Evolutionary conservation across 2,888 invertebrate species (phyloP).

Genomic region (Lamellibrachia satsuma): DNA sequence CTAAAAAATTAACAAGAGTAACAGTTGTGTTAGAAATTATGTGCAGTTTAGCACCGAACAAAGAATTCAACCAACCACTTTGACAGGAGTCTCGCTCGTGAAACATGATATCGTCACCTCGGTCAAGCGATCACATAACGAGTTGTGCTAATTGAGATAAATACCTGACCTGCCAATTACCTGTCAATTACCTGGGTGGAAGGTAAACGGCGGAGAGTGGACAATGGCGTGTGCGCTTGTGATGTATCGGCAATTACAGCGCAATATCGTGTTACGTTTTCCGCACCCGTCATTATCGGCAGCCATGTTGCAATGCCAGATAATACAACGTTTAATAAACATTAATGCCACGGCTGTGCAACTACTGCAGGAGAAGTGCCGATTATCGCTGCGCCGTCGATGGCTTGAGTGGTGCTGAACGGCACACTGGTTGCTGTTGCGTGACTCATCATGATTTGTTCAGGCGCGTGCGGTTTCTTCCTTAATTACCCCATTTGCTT

Average conservation of each 20-base stretch:
- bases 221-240: background rate
- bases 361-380: background rate
- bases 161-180: slow-evolving; percentile 10
- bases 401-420: background rate
- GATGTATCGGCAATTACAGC: background rate
- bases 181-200: slow-evolving; percentile 6
- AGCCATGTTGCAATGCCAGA: slow-evolving; percentile 9
- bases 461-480: background rate
- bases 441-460: background rate
- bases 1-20: background rate
- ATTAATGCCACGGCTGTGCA: background rate
- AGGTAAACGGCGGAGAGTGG: background rate
- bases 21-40: background rate
- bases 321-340: slow-evolving; percentile 7
- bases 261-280: slow-evolving; percentile 17
- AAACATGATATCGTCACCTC: slow-evolving; percentile 10
- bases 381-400: background rate
- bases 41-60: background rate
- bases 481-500: slow-evolving; percentile 9
- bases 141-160: background rate
- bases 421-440: background rate
- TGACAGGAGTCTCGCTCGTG: background rate
- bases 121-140: background rate
- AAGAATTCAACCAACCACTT: background rate
- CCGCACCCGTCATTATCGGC: background rate